Evolutionary conservation across 2,797 vertebrate species (phyloP).

Genomic region (Cryptoblepharus egeriae): DNA sequence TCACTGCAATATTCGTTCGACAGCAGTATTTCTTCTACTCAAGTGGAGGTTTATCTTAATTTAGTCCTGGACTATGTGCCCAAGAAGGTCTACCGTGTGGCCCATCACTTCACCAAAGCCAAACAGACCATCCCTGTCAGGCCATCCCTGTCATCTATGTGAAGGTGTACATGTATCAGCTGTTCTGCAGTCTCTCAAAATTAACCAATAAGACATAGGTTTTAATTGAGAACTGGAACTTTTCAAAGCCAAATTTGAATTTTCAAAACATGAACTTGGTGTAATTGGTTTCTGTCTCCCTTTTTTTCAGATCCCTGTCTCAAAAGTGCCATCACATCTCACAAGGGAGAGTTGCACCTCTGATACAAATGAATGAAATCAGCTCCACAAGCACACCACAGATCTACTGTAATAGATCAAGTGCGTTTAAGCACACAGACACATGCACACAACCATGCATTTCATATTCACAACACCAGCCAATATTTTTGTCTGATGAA

Average conservation of each 20-base stretch:
- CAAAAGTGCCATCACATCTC: background rate
- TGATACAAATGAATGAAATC: background rate
- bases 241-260: background rate
- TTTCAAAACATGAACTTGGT: background rate
- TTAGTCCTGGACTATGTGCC: too few relatives aligned
- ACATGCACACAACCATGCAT: background rate
- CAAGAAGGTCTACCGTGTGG: too few relatives aligned
- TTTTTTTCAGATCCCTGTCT: background rate
- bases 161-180: too few relatives aligned
- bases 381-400: slow-evolving; percentile 14
- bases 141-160: too few relatives aligned
- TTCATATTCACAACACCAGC: background rate
- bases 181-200: background rate
- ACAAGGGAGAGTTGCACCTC: background rate
- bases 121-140: too few relatives aligned
- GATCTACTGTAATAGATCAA: background rate
- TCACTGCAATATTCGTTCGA: too few relatives aligned
- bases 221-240: background rate
- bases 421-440: background rate
- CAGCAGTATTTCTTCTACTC: too few relatives aligned
- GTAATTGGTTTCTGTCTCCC: background rate
- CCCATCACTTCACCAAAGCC: too few relatives aligned
- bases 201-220: background rate
- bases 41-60: too few relatives aligned
- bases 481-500: slow-evolving; percentile 25